phyloP scores from a whole-genome alignment of 1,140 invertebrate species.

The Drosophila orosa region DNA sequence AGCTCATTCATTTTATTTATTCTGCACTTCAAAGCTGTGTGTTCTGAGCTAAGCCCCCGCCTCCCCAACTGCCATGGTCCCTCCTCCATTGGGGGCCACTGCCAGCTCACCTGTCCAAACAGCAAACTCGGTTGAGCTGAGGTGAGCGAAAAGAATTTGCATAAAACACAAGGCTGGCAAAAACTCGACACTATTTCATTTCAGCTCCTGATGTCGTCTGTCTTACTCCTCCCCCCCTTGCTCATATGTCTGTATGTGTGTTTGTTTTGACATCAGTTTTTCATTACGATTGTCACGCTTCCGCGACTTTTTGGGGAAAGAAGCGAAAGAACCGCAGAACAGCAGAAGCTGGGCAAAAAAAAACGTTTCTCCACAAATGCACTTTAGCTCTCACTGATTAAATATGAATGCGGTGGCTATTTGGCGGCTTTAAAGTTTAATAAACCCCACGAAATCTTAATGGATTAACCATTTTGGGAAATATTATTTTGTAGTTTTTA shows the following conservation, averaged over 20 bases:
- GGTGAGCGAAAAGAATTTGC: conserved; percentile 69
- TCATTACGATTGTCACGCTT: conserved; percentile 65
- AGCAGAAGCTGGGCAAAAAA: conserved; percentile 14
- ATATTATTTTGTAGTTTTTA: too few relatives aligned
- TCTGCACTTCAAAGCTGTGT: conserved; percentile 78
- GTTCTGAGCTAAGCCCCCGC: conserved; percentile 39
- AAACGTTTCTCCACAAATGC: conserved; percentile 34
- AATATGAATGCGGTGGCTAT: conserved; percentile 28
- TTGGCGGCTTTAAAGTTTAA: conserved; percentile 37
- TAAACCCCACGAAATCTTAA: conserved; percentile 19
- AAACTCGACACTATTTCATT: conserved; percentile 76
- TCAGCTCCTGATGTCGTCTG: conserved; percentile 37
- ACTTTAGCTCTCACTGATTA: conserved; percentile 37
- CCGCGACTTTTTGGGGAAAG: conserved; percentile 33
- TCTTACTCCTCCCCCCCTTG: not conserved
- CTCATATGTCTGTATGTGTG: conserved; percentile 21
- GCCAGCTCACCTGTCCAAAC: conserved; percentile 66
- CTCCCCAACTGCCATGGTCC: not conserved
- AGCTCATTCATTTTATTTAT: conserved; percentile 79
- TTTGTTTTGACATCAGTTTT: conserved; percentile 72
- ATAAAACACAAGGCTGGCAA: conserved; percentile 75
- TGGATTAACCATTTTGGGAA: not conserved
- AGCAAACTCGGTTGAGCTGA: conserved; percentile 51
- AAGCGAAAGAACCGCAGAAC: conserved; percentile 27
- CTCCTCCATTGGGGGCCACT: conserved; percentile 8